Conservation (phyloP, 1,140 invertebrate species). For the Paraescarpia echinospica region DNA sequence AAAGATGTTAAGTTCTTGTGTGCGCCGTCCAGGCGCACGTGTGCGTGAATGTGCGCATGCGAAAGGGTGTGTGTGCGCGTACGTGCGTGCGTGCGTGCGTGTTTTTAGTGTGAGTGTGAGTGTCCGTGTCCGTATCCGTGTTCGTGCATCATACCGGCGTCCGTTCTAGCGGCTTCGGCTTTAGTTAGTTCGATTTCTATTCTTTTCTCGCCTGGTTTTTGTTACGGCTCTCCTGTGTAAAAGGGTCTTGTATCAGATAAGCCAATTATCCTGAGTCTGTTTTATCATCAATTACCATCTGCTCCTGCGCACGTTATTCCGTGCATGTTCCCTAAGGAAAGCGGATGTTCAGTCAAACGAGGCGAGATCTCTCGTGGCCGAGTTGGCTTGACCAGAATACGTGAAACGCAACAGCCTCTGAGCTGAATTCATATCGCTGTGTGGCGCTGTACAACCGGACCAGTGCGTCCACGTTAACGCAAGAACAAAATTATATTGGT, state of each 20-base stretch:
- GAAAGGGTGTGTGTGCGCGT: too few species aligned
- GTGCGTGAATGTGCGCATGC: too few species aligned
- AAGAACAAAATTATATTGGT: not conserved
- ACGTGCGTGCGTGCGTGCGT: too few species aligned
- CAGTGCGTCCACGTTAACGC: not conserved
- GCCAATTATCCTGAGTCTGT: not conserved
- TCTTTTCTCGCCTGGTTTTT: too few species aligned
- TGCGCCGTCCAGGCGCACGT: too few species aligned
- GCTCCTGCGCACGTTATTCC: not conserved
- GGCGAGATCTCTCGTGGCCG: not conserved
- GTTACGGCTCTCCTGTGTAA: not conserved
- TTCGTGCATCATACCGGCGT: not conserved
- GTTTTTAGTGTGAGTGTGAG: too few species aligned
- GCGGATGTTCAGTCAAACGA: not conserved
- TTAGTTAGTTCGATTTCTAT: not conserved
- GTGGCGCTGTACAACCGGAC: not conserved
- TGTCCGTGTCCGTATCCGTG: too few species aligned
- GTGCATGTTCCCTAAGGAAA: not conserved
- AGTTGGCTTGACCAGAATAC: not conserved
- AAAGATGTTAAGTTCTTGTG: too few species aligned
- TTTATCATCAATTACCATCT: not conserved
- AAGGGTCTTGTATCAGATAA: not conserved
- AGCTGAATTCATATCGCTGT: not conserved
- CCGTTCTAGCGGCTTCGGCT: not conserved
- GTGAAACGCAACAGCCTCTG: not conserved